Conservation (phyloP, 2,113 vertebrate species). For the Lanius ludovicianus region DNA sequence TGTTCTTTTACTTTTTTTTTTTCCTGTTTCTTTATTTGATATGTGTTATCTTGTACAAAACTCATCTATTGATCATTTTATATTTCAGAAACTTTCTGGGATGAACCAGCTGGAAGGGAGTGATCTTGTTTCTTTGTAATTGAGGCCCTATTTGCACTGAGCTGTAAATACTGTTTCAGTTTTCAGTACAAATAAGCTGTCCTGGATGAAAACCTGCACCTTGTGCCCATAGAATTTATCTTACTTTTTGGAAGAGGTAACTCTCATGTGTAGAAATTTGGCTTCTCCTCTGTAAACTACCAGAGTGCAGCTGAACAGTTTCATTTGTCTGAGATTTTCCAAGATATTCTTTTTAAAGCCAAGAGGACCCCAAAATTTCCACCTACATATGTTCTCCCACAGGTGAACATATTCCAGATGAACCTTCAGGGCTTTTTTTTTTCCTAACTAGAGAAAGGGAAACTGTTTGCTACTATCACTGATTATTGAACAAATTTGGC, state of each 20-base stretch:
- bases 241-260: background rate
- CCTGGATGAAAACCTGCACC: background rate
- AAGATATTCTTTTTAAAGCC: background rate
- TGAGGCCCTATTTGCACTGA: background rate
- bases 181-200: background rate
- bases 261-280: background rate
- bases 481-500: background rate
- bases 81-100: background rate
- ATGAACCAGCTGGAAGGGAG: background rate
- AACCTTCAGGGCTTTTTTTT: accelerated
- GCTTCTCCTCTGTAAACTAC: background rate
- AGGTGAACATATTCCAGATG: background rate
- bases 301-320: background rate
- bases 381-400: background rate
- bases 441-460: background rate
- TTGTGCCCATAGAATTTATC: background rate
- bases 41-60: background rate
- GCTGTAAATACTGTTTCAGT: background rate
- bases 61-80: background rate
- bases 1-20: no score
- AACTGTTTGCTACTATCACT: background rate
- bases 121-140: background rate
- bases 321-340: background rate
- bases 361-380: background rate
- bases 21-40: background rate